Conservation (phyloP, 2,797 vertebrate genomes). For the Vipera latastei region DNA sequence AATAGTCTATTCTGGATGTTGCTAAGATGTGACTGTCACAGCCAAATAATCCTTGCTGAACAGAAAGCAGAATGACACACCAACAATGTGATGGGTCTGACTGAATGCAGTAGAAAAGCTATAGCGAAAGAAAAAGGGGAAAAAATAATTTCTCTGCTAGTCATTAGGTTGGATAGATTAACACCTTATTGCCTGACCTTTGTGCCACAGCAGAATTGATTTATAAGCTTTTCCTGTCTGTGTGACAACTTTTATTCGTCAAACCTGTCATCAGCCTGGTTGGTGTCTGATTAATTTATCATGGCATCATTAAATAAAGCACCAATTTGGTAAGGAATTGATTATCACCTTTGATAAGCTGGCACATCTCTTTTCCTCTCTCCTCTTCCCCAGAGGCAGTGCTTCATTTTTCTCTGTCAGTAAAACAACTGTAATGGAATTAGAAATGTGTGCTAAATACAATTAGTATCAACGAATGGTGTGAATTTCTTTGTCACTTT, state of each 20-base stretch:
- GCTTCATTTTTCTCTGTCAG: slow-evolving; percentile 18
- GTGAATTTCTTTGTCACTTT: not conserved
- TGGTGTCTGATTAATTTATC: slow-evolving; percentile 48
- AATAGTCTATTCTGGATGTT: not conserved
- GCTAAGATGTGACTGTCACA: not conserved
- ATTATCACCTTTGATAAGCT: slow-evolving; percentile 29
- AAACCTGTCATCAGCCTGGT: slow-evolving; percentile 15
- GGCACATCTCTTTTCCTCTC: slow-evolving; percentile 13
- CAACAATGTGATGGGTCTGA: not conserved
- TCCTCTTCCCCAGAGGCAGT: slow-evolving; percentile 31
- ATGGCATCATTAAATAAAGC: slow-evolving; percentile 40
- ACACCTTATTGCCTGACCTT: slow-evolving; percentile 39
- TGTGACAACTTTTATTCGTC: slow-evolving; percentile 38
- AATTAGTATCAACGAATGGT: not conserved
- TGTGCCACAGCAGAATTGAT: slow-evolving; percentile 33
- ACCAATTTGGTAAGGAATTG: slow-evolving; percentile 46
- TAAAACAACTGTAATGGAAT: slow-evolving; percentile 36
- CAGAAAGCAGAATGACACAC: not conserved
- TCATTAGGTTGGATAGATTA: slow-evolving; percentile 34
- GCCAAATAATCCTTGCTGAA: not conserved
- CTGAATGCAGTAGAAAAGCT: slow-evolving; percentile 9
- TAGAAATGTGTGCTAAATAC: not conserved
- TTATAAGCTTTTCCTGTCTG: slow-evolving; percentile 41
- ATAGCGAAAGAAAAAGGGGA: rapidly evolving
- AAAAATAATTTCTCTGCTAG: not conserved